A percentile compares a stretch with the other conserved stretches of the same genome.
Conservation (phyloP, 2,797 vertebrate genomes). For the Myioborus miniatus region DNA sequence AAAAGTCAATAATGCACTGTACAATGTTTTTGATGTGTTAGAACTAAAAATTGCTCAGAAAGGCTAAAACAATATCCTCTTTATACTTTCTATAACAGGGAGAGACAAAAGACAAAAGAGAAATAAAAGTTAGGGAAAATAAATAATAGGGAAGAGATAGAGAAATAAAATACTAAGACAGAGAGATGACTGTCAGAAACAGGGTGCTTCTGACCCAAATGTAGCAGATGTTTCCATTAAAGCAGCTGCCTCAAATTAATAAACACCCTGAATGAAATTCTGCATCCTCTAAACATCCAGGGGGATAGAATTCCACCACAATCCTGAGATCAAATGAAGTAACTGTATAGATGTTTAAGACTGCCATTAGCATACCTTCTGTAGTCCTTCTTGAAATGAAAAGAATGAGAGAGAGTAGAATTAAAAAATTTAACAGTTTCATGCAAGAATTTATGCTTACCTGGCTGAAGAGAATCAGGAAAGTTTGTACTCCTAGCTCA, state of each 20-base stretch:
- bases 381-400: not conserved
- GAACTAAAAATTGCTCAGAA: not conserved
- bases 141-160: not conserved
- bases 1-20: not conserved
- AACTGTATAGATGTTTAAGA: not conserved
- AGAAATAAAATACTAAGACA: not conserved
- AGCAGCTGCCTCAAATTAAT: not conserved
- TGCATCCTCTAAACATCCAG: not conserved
- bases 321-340: not conserved
- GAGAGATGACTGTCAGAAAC: not conserved
- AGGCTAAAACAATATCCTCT: not conserved
- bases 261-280: not conserved
- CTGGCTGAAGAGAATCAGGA: slow-evolving; percentile 79
- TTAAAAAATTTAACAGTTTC: not conserved
- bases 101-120: not conserved
- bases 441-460: slow-evolving; percentile 38
- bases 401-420: not conserved
- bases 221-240: not conserved
- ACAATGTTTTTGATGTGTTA: not conserved
- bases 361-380: not conserved
- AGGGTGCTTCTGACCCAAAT: not conserved
- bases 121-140: not conserved
- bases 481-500: slow-evolving; percentile 73
- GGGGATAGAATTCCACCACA: not conserved
- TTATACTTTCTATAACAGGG: not conserved